Base-by-base conservation (phyloP, 2,797 vertebrate genomes). In the Benthosema pterotum region DNA sequence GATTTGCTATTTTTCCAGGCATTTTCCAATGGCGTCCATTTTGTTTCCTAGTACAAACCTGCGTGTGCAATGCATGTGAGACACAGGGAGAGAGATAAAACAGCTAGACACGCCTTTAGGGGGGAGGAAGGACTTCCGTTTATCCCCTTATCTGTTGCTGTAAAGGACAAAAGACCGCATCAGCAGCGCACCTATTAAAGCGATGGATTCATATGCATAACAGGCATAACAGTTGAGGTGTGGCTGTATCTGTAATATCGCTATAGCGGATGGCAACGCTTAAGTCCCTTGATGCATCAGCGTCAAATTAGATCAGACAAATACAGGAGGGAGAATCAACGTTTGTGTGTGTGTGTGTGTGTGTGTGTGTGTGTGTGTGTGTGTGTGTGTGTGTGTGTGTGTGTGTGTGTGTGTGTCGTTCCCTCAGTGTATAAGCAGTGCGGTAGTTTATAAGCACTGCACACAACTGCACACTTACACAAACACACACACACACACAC, bases 81-180 rank as follows among this genome's bases (percentile, higher is more conserved):
- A 63, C 14, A 15, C 58, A 56, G 22, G n/a, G 62, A 72, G 53
- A 77, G 75, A 52, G 19, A 62, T 38, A 71, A 18, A 51, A 18
- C 18, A 19, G 6, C 42, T 7, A 12, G 19, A 60, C 59, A 53
- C 65, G 58, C 71, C 63, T 51, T 13, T 2, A 38, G 11, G 25
- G 15, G 50, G 15, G 2, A 14, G 63, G 63, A 47, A 71, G 51
- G 46, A 38, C 22, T 11, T 62, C 15, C 62, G 48, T 64, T 78
- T 74, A 77, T 79, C 67, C 51, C 64, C 70, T 75, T 59, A 74
- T 82, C 67, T 71, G 2, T 1, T 55, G 52, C 63, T 60, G 64
- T 38, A 68, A 60, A 57, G 17, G 52, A 53, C 71, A 43, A 43
- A 54, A 48, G 43, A 60, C 69, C 68, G 74, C n/a, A 18, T 75